phyloP scores from a whole-genome alignment of 2,113 vertebrate genomes.

The Cettia cetti region DNA sequence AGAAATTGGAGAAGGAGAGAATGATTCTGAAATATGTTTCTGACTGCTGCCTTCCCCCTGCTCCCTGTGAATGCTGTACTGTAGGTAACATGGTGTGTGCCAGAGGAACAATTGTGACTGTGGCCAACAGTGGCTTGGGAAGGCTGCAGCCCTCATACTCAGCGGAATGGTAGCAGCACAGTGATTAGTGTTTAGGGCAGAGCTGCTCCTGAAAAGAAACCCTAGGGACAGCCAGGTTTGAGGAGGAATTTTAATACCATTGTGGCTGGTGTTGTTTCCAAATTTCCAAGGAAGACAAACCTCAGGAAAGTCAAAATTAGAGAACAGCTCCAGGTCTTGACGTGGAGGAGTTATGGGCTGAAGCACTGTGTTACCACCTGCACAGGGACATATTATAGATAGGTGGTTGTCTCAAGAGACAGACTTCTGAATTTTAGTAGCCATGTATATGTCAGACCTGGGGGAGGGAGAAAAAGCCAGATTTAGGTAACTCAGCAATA shows the following conservation, averaged over 20 bases:
- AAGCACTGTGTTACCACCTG: neutral
- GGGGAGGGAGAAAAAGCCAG: neutral
- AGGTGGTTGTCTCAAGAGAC: neutral
- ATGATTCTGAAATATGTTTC: neutral
- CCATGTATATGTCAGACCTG: neutral
- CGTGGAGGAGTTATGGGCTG: neutral
- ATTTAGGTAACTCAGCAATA: neutral
- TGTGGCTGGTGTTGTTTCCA: neutral
- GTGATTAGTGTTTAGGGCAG: neutral
- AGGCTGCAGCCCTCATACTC: neutral
- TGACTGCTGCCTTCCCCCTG: neutral
- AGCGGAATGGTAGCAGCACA: neutral
- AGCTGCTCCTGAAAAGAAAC: neutral
- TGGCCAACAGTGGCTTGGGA: rapidly evolving
- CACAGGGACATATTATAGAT: neutral
- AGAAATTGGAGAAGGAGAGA: neutral
- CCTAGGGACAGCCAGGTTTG: neutral
- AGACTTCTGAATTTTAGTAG: neutral
- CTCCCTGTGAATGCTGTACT: neutral
- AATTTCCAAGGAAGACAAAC: neutral
- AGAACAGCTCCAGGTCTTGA: neutral
- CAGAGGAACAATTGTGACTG: neutral
- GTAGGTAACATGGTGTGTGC: neutral
- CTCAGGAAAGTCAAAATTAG: neutral
- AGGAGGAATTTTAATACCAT: neutral